phyloP scores from a whole-genome alignment of 1,140 invertebrate species.

The Leucophenga varia region DNA sequence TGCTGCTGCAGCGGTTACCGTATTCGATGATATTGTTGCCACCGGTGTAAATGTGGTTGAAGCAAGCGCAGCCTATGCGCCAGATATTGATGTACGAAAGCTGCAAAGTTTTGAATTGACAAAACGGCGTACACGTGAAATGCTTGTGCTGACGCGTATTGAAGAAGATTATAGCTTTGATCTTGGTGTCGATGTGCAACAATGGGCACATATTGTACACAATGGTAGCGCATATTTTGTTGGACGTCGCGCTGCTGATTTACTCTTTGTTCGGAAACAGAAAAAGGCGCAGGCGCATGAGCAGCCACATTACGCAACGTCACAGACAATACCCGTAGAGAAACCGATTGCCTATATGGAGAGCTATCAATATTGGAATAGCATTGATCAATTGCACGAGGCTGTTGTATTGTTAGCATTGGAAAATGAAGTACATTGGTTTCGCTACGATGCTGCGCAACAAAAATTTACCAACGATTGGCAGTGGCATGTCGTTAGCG shows the following conservation, averaged over 20 bases:
- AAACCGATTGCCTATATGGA: constrained; percentile 13
- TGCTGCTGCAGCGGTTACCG: constrained; percentile 10
- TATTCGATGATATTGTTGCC: not conserved
- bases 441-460: constrained; percentile 13
- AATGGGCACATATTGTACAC: constrained; percentile 34
- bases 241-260: constrained; percentile 17
- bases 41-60: constrained; percentile 34
- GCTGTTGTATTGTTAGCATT: constrained; percentile 29
- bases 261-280: not conserved
- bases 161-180: constrained; percentile 32
- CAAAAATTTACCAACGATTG: constrained; percentile 19
- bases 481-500: constrained; percentile 30
- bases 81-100: constrained; percentile 33
- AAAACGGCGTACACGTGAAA: constrained; percentile 39
- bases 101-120: constrained; percentile 33
- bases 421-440: constrained; percentile 29
- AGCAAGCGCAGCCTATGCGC: constrained; percentile 8
- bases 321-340: constrained; percentile 8
- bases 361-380: constrained; percentile 31
- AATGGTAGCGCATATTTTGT: constrained; percentile 33
- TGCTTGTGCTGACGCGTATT: constrained; percentile 35
- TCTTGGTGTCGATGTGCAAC: constrained; percentile 25
- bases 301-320: constrained; percentile 8
- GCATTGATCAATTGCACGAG: constrained; percentile 19
- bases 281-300: constrained; percentile 7